Evolutionary conservation across 53 echinoderm and acorn worm species (phyloP), one percentile per base, ranked within the genome.

Genomic region (Glandiceps talaboti): DNA sequence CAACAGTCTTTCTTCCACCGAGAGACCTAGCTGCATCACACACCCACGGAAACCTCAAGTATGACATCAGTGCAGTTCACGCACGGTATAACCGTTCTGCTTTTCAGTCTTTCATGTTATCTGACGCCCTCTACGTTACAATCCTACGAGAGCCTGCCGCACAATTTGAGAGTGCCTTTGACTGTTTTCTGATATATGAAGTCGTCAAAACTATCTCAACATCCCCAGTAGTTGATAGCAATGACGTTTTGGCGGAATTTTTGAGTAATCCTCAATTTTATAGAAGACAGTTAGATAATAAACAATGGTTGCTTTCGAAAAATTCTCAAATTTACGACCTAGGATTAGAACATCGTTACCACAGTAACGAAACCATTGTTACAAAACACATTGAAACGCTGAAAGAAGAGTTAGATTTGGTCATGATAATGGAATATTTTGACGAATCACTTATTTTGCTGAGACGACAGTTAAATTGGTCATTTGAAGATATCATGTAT

Each of bases 301-400:
- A 88, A 28, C 84, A 87, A 26, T 91, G 88, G 85, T 83, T 82
- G 30, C 91, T 88, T 27, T 86, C 91, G 0, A 84, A 86, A 45
- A 94, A 94, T 75, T 88, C 86, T 77, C 94, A 94, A 31, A 83
- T 89, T 29, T 94, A 86, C 76, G 87, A 89, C 76, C 76, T 94
- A 14, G 94, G 94, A 30, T 87, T 94, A 33, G 89, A 91, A 74
- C 82, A 84, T 10, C 33, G 82, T 29, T 81, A 79, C 28, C 94
- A 94, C 76, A 30, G 33, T 0, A 85, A 94, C 72, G 81, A 82
- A 26, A 83, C 81, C 1, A 31, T 76, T 1, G 94, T 94, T 20
- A 76, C 45, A 73, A 73, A 76, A 28, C 86, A 89, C 31, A 83
- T 94, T 25, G 32, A 83, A 20, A 83, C 74, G n/a, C 78, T 94